Evolutionary conservation across 2,113 vertebrate species (phyloP).

Genomic region (Vidua chalybeata): DNA sequence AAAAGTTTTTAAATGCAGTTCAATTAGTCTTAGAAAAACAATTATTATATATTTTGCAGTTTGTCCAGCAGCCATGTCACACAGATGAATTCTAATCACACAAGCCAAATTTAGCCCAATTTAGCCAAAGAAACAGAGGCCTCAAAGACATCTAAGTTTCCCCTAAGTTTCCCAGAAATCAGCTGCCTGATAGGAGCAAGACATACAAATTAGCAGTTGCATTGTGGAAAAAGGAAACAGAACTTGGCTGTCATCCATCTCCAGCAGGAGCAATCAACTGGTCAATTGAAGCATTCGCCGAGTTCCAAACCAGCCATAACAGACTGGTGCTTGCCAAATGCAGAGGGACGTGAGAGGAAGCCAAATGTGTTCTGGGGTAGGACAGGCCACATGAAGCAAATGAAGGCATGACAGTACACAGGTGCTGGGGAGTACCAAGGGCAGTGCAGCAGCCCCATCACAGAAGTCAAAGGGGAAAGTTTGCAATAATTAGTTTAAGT

Average conservation of each 20-base stretch:
- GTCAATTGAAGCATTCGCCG: slow-evolving; percentile 23
- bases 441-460: not conserved
- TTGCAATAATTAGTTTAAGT: not conserved
- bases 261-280: slow-evolving; percentile 29
- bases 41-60: not conserved
- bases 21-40: not conserved
- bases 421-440: not conserved
- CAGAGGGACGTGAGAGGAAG: not conserved
- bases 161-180: not conserved
- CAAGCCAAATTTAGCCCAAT: not conserved
- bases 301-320: slow-evolving; percentile 51
- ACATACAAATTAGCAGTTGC: slow-evolving; percentile 36
- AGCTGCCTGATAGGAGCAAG: not conserved
- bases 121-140: slow-evolving; percentile 15
- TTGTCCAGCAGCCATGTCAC: not conserved
- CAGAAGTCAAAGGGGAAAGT: not conserved
- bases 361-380: not conserved
- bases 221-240: slow-evolving; percentile 32
- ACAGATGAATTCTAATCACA: not conserved
- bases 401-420: not conserved
- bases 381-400: not conserved
- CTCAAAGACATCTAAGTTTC: not conserved
- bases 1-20: not conserved
- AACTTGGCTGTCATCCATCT: slow-evolving; percentile 36
- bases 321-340: slow-evolving; percentile 1